Conservation (phyloP, 2,113 vertebrate species). For the Pheucticus melanocephalus region DNA sequence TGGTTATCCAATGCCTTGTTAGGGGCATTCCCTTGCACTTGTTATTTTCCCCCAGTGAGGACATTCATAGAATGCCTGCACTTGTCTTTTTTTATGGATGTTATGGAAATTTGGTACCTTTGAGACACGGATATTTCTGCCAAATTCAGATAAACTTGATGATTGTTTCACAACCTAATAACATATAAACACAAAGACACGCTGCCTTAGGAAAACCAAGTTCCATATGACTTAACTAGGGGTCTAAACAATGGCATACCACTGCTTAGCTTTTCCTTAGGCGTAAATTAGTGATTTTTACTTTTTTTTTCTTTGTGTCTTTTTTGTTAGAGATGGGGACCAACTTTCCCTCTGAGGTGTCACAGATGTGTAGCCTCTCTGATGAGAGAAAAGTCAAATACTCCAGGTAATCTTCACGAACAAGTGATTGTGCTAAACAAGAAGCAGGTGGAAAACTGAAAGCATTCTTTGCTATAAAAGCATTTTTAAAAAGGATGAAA, state of each 20-base stretch:
- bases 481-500: neutral
- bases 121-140: neutral
- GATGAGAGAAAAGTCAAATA: neutral
- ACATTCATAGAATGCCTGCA: neutral
- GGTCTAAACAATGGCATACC: neutral
- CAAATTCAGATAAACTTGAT: neutral
- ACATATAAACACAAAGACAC: neutral
- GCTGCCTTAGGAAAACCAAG: neutral
- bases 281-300: neutral
- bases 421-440: neutral
- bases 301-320: neutral
- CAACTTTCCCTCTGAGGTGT: neutral
- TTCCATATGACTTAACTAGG: neutral
- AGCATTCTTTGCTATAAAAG: neutral
- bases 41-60: neutral
- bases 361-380: neutral
- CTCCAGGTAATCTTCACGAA: neutral
- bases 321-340: neutral
- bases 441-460: neutral
- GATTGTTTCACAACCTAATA: neutral
- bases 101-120: neutral
- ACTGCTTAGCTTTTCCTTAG: constrained; percentile 2
- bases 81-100: neutral
- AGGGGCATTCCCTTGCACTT: neutral
- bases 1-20: neutral